Evolutionary conservation across 2,888 invertebrate species (phyloP).

Genomic region (Sepioteuthis lessoniana): DNA sequence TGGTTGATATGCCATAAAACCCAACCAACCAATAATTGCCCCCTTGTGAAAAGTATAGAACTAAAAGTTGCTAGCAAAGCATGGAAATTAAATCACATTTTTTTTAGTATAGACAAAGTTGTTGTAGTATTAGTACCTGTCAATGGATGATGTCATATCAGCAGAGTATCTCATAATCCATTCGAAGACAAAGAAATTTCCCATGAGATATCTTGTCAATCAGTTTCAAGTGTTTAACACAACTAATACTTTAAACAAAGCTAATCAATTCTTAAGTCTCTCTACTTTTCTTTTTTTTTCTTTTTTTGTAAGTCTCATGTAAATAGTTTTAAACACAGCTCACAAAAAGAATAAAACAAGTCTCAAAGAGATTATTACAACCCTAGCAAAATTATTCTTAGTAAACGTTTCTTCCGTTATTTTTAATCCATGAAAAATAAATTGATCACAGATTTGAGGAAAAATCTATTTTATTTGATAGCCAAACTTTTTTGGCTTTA

Average conservation of each 20-base stretch:
- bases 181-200: not conserved
- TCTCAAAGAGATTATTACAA: not conserved
- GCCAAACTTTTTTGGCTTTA: no score
- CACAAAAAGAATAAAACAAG: not conserved
- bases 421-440: no score
- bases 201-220: not conserved
- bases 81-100: not conserved
- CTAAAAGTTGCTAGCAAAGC: not conserved
- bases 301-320: no score
- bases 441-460: no score
- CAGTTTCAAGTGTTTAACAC: not conserved
- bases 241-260: not conserved
- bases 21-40: no score
- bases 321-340: not conserved
- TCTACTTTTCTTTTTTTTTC: not conserved
- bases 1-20: no score
- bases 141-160: not conserved
- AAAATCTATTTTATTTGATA: no score
- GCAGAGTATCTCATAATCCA: not conserved
- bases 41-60: not conserved
- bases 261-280: not conserved
- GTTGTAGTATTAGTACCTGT: not conserved
- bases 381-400: no score
- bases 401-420: no score
- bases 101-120: not conserved